phyloP scores from a whole-genome alignment of 2,888 invertebrate species.

The Cheilosia scutellata region DNA sequence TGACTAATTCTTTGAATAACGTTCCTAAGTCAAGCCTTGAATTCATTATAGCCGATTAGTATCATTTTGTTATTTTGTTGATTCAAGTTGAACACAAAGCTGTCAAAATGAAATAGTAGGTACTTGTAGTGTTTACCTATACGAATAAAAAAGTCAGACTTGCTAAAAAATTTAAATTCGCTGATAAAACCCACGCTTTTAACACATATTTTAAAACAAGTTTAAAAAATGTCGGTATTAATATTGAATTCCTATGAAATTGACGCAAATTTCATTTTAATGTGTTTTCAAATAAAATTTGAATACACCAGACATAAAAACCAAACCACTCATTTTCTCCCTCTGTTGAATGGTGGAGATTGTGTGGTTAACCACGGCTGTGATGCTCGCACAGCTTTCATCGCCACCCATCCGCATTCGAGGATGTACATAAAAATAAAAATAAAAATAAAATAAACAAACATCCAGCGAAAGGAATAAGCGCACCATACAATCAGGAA shows the following conservation, averaged over 20 bases:
- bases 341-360: slow-evolving; percentile 4
- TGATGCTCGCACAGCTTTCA: slow-evolving; percentile 3
- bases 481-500: not conserved
- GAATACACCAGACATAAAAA: slow-evolving; percentile 49
- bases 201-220: slow-evolving; percentile 20
- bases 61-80: not conserved
- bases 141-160: slow-evolving; percentile 13
- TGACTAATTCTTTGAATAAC: not conserved
- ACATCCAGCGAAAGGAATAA: not conserved
- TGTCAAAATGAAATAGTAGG: slow-evolving; percentile 8
- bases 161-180: slow-evolving; percentile 12
- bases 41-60: not conserved
- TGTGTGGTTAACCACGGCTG: slow-evolving; percentile 43
- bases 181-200: slow-evolving; percentile 57
- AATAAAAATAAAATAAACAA: slow-evolving; percentile 22
- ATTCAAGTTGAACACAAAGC: not conserved
- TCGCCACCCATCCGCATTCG: slow-evolving; percentile 4
- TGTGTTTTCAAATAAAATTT: slow-evolving; percentile 55
- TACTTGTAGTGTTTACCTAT: no score
- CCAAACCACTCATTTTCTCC: slow-evolving; percentile 1
- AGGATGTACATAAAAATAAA: slow-evolving; percentile 37
- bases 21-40: not conserved
- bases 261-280: slow-evolving; percentile 51
- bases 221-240: slow-evolving; percentile 34
- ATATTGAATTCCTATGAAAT: slow-evolving; percentile 61